Conservation (phyloP, 2,888 invertebrate genomes). For the Rhorus exstirpatorius region DNA sequence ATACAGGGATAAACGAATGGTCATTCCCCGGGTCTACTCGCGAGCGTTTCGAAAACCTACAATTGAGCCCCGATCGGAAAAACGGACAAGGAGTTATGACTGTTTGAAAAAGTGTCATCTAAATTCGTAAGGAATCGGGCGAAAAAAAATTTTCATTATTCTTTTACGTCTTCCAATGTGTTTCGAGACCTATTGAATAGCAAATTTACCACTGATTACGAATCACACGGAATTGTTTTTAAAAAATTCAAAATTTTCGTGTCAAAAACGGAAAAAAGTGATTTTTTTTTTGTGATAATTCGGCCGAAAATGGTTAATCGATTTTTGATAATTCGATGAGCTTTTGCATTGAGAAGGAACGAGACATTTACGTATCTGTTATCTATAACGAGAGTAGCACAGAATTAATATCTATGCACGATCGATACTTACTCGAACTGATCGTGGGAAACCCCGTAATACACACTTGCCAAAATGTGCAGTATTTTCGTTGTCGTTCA, state of each 20-base stretch:
- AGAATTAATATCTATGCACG: conserved; percentile 67
- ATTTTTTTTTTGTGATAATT: background rate
- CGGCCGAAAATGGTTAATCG: background rate
- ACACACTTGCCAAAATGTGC: conserved; percentile 67
- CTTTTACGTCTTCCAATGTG: background rate
- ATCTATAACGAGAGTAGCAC: conserved; percentile 58
- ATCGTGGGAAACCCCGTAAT: conserved; percentile 66
- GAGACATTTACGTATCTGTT: conserved; percentile 10
- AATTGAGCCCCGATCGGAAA: no score
- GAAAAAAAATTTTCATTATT: background rate
- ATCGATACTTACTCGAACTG: conserved; percentile 74
- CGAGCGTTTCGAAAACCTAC: no score
- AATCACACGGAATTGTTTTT: background rate
- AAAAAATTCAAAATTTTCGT: background rate
- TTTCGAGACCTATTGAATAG: no score
- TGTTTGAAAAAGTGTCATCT: background rate
- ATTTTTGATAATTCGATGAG: background rate
- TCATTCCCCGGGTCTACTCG: no score
- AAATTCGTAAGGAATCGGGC: background rate
- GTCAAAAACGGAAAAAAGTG: background rate
- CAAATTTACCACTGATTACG: background rate
- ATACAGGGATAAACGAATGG: no score
- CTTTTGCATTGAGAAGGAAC: background rate
- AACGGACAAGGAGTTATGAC: no score
- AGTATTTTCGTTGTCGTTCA: conserved; percentile 56